These are phyloP conservation scores for Strigamia maritima DNA, from an alignment of 2,888 invertebrate genomes.

Conservation along the genomic window DNA sequence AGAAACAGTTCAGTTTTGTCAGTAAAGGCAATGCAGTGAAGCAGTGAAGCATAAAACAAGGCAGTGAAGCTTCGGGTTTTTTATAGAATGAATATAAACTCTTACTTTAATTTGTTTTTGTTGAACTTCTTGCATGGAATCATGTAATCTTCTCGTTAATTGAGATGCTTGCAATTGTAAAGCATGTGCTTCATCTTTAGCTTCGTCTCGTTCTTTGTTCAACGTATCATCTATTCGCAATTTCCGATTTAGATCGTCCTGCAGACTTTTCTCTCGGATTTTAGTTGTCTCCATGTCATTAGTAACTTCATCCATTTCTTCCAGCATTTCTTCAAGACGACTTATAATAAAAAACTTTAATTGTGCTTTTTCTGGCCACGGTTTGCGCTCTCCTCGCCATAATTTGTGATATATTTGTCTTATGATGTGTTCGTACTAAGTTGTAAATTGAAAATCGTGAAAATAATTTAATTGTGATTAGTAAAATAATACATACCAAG, in stretches of 20 bases:
- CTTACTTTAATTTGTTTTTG: not conserved
- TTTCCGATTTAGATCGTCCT: not conserved
- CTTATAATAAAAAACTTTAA: not conserved
- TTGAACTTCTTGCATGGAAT: not conserved
- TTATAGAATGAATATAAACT: not conserved
- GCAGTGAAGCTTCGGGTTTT: too few relatives aligned
- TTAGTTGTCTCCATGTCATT: not conserved
- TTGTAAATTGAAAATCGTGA: not conserved
- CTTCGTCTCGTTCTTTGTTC: not conserved
- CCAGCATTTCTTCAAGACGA: not conserved
- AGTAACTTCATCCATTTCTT: not conserved
- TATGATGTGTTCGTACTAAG: not conserved
- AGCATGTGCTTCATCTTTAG: not conserved
- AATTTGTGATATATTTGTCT: not conserved
- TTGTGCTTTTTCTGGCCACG: not conserved
- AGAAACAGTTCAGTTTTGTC: too few relatives aligned
- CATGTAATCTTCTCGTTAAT: not conserved
- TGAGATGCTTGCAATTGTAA: not conserved
- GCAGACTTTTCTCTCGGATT: not conserved
- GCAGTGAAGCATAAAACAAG: too few relatives aligned
- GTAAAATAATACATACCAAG: not conserved
- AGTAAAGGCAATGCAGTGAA: too few relatives aligned
- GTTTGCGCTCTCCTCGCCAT: not conserved
- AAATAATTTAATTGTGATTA: not conserved
- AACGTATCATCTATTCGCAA: not conserved